Conservation (phyloP, 1,140 invertebrate species). For the Drosophila ambigua region DNA sequence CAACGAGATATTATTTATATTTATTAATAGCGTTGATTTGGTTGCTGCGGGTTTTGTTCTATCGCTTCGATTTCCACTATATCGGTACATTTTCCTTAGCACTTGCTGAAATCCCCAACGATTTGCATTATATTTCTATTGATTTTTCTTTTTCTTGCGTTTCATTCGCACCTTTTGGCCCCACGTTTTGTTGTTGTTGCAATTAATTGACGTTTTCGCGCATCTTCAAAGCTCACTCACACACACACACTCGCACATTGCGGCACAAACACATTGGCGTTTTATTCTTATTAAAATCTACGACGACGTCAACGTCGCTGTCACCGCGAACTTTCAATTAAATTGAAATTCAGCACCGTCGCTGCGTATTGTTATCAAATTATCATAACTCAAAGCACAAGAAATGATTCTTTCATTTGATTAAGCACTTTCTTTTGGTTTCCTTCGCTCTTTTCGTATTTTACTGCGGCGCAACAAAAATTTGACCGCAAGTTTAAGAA, state of each 20-base stretch:
- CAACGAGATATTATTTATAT: slow-evolving; percentile 54
- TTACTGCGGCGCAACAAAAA: slow-evolving; percentile 1
- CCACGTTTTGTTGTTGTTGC: slow-evolving; percentile 48
- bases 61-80: slow-evolving; percentile 47
- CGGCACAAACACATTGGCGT: slow-evolving; percentile 7
- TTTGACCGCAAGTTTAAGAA: background rate
- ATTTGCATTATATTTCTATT: slow-evolving; percentile 63
- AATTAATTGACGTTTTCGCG: slow-evolving; percentile 75
- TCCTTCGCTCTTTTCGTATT: slow-evolving; percentile 37
- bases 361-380: slow-evolving; percentile 75
- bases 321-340: slow-evolving; percentile 17
- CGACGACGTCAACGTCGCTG: slow-evolving; percentile 24
- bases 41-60: slow-evolving; percentile 30
- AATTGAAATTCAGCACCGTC: slow-evolving; percentile 24
- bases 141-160: slow-evolving; percentile 80
- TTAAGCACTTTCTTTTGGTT: slow-evolving; percentile 21
- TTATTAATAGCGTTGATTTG: slow-evolving; percentile 60
- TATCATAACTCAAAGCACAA: slow-evolving; percentile 41
- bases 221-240: slow-evolving; percentile 50
- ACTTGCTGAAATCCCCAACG: slow-evolving; percentile 12
- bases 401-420: slow-evolving; percentile 33
- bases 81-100: slow-evolving; percentile 57
- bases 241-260: slow-evolving; percentile 8
- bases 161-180: slow-evolving; percentile 75
- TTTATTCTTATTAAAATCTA: slow-evolving; percentile 28